Base-by-base conservation (phyloP, 2,113 vertebrate genomes). In the Cynopterus brachyotis region DNA sequence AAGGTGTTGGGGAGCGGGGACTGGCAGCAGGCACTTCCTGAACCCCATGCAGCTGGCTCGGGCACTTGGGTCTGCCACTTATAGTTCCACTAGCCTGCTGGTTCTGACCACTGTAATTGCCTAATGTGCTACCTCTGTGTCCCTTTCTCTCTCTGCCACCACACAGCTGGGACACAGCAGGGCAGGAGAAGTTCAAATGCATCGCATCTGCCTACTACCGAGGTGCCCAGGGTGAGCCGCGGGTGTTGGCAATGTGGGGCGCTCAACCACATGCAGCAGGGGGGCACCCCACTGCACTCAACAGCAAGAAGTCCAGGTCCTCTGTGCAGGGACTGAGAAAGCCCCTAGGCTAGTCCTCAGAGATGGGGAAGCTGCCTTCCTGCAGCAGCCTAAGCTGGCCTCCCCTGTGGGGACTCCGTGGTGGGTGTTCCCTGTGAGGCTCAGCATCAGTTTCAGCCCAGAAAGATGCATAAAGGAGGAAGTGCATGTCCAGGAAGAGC, bases 121-220 rank as follows among this genome's bases (percentile, higher is more conserved):
- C 95, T 97, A 95, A 97, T 82, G 86, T 97, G 47, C 93, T 66
- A 69, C n/a, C 32, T 19, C 32, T 45, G 13, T 26, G 28, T 89
- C 24, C 62, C 32, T 86, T 96, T 89, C 96, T 72, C 94, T 69
- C 83, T 76, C 90, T 76, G 81, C 2, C 15, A 7, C 62, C 55
- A 60, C 95, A 91, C 96, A 99, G 99, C 98, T 99, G 99, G 99
- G 99, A 99, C 98, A 99, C 99, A 24, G 99, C 99, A 2, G 99
- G 99, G 22, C 99, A 99, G 97, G 99, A 99, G 94, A 99, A 99
- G 98, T 99, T 99, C 98, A 99, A 99, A 98, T 99, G 99, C 97
- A 99, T 99, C 11, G 99, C 99, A 5, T 99, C 99, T 83, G 98
- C 99, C 60, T 99, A 99, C 97, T 99, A 99, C 98, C 97, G 99